Evolutionary conservation across 2,888 invertebrate species (phyloP), one percentile per base, ranked within the genome.

Genomic region (Stegophylla sp.): DNA sequence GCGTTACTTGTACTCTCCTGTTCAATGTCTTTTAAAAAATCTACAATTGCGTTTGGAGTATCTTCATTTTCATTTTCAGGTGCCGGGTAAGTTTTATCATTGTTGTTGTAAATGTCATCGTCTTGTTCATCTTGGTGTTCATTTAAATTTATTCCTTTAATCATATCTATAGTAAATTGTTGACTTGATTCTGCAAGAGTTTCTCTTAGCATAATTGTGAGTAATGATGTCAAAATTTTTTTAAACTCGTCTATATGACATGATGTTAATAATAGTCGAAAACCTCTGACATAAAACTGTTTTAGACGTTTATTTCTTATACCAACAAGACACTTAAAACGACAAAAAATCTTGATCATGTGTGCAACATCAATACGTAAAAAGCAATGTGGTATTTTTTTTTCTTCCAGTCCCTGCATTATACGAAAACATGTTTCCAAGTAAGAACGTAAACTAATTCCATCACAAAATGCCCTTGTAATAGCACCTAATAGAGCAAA

Each of bases 311-410:
- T 71, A 2, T 71, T 53, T 28, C 34, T n/a, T 17, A 53, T 53
- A 13, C 34, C 69, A 34, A 34, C 15, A 20, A 71, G 34, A 1
- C 15, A 13, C 20, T 71, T 71, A 3, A 71, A 71, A 13, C 69
- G 34, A 71, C 51, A 71, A 71, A 71, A 71, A 13, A 69, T 69
- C 20, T 69, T 69, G 2, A 53, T 71, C n/a, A 71, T 71, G 43
- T 71, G 69, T 4, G 20, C 71, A 0, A 71, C 53, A 20, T 71
- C 71, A 53, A 71, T 53, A 71, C 53, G 71, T 53, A 53, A 45
- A 53, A 34, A 71, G 34, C 34, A 53, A 20, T 34, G 13, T 0
- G 71, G 34, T 53, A 71, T 9, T 71, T 41, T 13, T 71, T n/a
- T 34, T 0, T 71, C 34, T 34, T 71, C 3, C n/a, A n/a, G n/a